Evolutionary conservation across 2,113 vertebrate genomes (phyloP), one percentile per base, ranked within the genome.

Genomic region (Stomatorhinus ivindoensis): DNA sequence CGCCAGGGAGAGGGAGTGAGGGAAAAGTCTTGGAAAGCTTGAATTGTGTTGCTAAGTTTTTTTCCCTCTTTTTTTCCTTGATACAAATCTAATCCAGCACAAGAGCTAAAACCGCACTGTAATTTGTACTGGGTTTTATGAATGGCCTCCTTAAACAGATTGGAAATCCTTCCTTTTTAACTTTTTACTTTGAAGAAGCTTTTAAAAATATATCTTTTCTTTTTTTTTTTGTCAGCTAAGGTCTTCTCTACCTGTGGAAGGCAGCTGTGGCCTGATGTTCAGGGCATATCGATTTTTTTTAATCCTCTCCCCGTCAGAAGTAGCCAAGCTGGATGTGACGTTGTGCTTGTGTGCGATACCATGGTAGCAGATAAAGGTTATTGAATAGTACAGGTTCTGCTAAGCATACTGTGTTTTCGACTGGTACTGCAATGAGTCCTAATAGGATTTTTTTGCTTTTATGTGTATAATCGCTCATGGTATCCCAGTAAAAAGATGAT

Each of bases 51-150:
- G 89, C 65, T 90, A 86, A 90, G 35, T 92, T 55, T 95, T 93
- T 88, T 53, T 53, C 4, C n/a, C n/a, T n/a, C 31, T 51, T 58
- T 50, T 44, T 80, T 42, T 76, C 91, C 92, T 94, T 90, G 92
- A 95, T 95, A 94, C 91, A 91, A 92, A 95, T 95, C 93, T 94
- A 93, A 93, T 93, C 89, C 93, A 93, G 88, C 89, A 50, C 88
- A 61, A 90, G 65, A 90, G 73, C 73, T 39, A 47, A 88, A 86
- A 89, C 87, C 42, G 35, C 89, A 89, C 87, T 87, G 87, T 90
- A 88, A 92, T 94, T 92, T 93, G 91, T 94, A 80, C 39, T 47
- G 88, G 86, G 80, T 89, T 95, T 94, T 95, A 93, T 95, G 93
- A 95, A 94, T 95, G 93, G 92, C 88, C 91, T 92, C 91, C 93